phyloP scores from a whole-genome alignment of 1,140 invertebrate genomes.

The Heliothis subflexa region DNA sequence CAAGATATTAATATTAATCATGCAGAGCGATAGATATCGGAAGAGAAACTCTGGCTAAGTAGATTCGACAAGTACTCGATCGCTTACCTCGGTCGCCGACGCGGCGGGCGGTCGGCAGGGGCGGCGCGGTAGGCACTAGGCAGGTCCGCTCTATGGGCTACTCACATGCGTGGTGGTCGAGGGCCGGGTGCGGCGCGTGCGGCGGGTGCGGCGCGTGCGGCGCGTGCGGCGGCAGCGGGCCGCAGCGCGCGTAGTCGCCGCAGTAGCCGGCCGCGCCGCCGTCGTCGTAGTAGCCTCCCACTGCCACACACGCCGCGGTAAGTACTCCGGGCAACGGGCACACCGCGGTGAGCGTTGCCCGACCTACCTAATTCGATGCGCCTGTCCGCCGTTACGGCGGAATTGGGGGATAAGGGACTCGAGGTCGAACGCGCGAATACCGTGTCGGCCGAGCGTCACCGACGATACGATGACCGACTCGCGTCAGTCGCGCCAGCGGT shows the following conservation, averaged over 20 bases:
- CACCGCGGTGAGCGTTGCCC: constrained; percentile 35
- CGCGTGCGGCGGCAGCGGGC: constrained; percentile 79
- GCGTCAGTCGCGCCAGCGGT: not conserved
- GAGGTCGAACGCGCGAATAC: not conserved
- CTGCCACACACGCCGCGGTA: constrained; percentile 82
- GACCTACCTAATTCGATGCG: constrained; percentile 68
- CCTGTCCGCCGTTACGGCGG: constrained; percentile 35
- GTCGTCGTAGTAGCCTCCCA: constrained; percentile 85
- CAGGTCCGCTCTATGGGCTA: constrained; percentile 31
- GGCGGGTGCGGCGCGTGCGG: constrained; percentile 74
- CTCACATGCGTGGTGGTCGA: constrained; percentile 68
- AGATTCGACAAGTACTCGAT: constrained; percentile 17
- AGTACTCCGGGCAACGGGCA: constrained; percentile 56
- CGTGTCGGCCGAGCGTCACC: constrained; percentile 4
- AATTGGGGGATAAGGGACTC: constrained; percentile 3
- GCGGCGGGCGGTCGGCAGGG: no score
- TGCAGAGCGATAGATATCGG: constrained; percentile 60
- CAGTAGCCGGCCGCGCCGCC: constrained; percentile 73
- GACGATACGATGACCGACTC: not conserved
- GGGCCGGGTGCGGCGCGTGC: constrained; percentile 59
- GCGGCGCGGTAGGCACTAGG: no score
- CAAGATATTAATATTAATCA: constrained; percentile 56
- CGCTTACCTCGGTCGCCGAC: constrained; percentile 26
- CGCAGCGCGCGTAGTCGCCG: constrained; percentile 86
- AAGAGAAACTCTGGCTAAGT: constrained; percentile 30